Base-by-base conservation (phyloP, 92 coral and sea anemone species). In the Bergia puertoricense region DNA sequence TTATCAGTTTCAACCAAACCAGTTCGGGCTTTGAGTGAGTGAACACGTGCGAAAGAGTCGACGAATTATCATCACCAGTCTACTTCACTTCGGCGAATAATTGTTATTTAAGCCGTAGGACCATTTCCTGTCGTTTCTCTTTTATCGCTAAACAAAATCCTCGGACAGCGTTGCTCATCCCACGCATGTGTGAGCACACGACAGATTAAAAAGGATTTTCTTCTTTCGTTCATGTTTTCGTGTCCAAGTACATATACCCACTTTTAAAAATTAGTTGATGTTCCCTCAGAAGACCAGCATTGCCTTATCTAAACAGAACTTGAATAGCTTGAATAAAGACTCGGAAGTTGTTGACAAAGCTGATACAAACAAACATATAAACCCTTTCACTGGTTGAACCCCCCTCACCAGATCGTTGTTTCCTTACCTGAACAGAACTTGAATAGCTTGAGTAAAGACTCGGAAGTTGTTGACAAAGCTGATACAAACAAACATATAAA, bases 301-400 rank as follows among this genome's bases (percentile, higher is more conserved):
- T 30, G 30, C 3, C 74, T 74, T 77, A 95, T 98, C 99, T 97
- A 87, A 97, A 97, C 44, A 97, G 86, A 40, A 97, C 99, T 84
- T 97, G 99, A 38, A 97, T 76, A 59, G 99, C 98, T 80, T 93
- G 93, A 39, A 94, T 81, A 86, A 97, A 97, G 11, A 95, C 88
- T 84, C 95, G 94, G 92, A 97, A 97, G 83, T 97, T 91, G 89
- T 97, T 97, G 6, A 30, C 30, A 30, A 30, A 30, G 30, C 30
- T 30, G 30, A 30, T 30, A 30, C 30, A 30, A 30, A 30, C 30
- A 30, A 30, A 30, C 30, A 30, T 30, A 30, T 30, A 30, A 30
- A 30, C 86, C 14, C 38, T 36, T 22, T 36, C 9, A 6, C 6
- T 62, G 18, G 37, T 38, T 62, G 22, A 30, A 2, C 8, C 8